These are phyloP conservation scores for Lasioglossum malachurum DNA, from an alignment of 2,888 invertebrate genomes.

Conservation along the genomic window DNA sequence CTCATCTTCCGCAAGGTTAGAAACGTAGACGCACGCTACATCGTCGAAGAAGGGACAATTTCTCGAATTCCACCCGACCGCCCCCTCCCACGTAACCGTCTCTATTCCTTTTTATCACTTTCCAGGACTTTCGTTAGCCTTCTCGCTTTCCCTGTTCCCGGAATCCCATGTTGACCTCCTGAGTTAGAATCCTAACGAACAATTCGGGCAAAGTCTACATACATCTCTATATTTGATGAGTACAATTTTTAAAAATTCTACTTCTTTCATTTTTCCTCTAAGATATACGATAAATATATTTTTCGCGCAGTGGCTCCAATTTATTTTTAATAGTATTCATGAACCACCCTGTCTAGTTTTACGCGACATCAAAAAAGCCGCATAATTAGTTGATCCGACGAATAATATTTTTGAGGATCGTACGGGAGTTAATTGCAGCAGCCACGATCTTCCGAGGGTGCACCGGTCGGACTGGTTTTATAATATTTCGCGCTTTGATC, in stretches of 20 bases:
- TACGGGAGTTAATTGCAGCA: neutral
- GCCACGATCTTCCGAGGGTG: neutral
- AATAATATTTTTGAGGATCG: neutral
- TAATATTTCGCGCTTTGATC: neutral
- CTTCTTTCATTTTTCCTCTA: too few relatives aligned
- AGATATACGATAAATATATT: too few relatives aligned
- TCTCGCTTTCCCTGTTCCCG: neutral
- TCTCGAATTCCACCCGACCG: constrained; percentile 19
- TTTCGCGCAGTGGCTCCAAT: too few relatives aligned
- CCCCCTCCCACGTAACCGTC: neutral
- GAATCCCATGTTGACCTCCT: too few relatives aligned
- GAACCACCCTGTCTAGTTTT: too few relatives aligned
- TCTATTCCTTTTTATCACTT: neutral
- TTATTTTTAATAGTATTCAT: too few relatives aligned
- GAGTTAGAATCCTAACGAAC: too few relatives aligned
- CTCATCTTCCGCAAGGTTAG: constrained; percentile 9
- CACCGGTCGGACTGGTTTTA: neutral
- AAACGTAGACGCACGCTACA: constrained; percentile 32
- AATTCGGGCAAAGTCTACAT: too few relatives aligned
- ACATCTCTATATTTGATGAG: too few relatives aligned
- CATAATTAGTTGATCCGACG: too few relatives aligned
- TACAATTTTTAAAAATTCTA: too few relatives aligned
- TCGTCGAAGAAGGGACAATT: constrained; percentile 28
- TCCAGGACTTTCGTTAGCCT: neutral
- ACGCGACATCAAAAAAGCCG: too few relatives aligned